A percentile compares a stretch with the other conserved stretches of the same genome.
These are phyloP conservation scores for Entomobrya multifasciata DNA, from an alignment of 2,888 invertebrate genomes.

Conservation along the genomic window DNA sequence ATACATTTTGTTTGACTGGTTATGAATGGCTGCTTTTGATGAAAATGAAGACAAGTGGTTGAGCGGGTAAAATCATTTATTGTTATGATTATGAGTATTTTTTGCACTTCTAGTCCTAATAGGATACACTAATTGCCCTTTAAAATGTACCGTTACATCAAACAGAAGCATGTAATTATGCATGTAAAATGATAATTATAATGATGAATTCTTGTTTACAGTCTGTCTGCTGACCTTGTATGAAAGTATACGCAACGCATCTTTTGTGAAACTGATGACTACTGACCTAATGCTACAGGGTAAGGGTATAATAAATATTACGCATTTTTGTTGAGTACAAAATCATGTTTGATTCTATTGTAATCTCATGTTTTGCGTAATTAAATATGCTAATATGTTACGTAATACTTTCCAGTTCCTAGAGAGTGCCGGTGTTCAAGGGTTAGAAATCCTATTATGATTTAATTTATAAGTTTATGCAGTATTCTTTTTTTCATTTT, in stretches of 20 bases:
- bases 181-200: no score
- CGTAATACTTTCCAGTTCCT: conserved; percentile 24
- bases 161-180: no score
- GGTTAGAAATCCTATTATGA: no score
- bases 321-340: conserved; percentile 9
- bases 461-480: no score
- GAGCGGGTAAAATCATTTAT: no score
- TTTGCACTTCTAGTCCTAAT: conserved; percentile 28
- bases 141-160: conserved; percentile 29
- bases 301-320: neutral
- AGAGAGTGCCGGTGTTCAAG: no score
- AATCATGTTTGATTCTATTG: neutral
- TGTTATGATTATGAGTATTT: conserved; percentile 31
- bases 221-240: conserved; percentile 53
- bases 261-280: conserved; percentile 8
- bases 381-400: no score
- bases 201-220: conserved; percentile 6
- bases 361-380: no score
- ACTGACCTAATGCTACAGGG: conserved; percentile 58
- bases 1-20: no score
- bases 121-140: conserved; percentile 42
- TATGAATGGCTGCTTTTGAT: no score
- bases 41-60: conserved; percentile 32
- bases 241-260: neutral
- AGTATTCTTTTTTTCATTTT: no score